phyloP scores from a whole-genome alignment of 2,888 invertebrate species.

The Zygaena filipendulae region DNA sequence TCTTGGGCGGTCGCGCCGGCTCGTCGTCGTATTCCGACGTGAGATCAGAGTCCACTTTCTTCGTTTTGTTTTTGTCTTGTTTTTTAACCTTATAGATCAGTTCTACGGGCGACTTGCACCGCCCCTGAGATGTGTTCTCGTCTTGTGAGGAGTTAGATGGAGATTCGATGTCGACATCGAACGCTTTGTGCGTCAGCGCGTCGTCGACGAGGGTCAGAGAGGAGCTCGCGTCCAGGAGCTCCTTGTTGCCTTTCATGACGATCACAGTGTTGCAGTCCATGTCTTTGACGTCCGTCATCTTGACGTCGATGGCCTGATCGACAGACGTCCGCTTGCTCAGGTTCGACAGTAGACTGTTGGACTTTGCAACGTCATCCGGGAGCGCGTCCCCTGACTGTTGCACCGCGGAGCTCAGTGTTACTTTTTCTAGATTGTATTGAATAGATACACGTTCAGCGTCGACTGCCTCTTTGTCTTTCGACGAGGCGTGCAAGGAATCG shows the following conservation, averaged over 20 bases:
- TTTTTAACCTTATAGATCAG: constrained; percentile 24
- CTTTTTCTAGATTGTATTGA: constrained; percentile 12
- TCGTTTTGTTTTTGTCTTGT: constrained; percentile 3
- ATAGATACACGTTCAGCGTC: constrained; percentile 13
- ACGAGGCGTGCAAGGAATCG: constrained; percentile 5
- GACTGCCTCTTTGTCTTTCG: constrained; percentile 7
- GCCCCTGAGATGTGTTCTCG: background rate
- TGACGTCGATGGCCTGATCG: constrained; percentile 24
- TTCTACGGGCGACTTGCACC: constrained; percentile 20
- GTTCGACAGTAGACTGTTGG: constrained; percentile 17
- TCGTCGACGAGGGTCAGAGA: constrained; percentile 49
- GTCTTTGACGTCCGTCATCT: constrained; percentile 21
- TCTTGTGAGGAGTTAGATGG: constrained; percentile 4
- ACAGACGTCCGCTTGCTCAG: constrained; percentile 21
- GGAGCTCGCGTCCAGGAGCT: constrained; percentile 34
- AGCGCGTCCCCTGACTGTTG: constrained; percentile 18
- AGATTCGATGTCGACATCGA: constrained; percentile 17
- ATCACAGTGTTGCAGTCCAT: constrained; percentile 41
- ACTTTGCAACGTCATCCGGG: constrained; percentile 12
- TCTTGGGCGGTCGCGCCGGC: constrained; percentile 3
- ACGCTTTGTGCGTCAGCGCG: constrained; percentile 15
- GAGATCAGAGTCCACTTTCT: constrained; percentile 21
- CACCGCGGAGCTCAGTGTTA: constrained; percentile 8
- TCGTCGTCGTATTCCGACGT: constrained; percentile 21
- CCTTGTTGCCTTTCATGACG: constrained; percentile 40